Evolutionary conservation across 2,113 vertebrate genomes (phyloP), one percentile per base, ranked within the genome.

Genomic region (Phyllopteryx taeniolatus): DNA sequence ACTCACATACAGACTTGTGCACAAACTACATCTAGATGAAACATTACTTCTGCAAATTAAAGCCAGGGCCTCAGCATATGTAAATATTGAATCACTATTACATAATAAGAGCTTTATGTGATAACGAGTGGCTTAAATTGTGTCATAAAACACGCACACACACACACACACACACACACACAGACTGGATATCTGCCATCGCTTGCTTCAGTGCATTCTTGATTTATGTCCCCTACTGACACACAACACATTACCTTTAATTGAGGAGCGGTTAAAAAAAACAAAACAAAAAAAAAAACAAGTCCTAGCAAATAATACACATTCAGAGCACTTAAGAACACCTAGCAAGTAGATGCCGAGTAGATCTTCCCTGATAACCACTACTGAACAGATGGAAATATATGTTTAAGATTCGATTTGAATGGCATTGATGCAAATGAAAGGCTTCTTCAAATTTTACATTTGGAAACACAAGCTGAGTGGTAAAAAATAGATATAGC

Each of bases 61-160:
- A 75, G 62, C 7, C 13, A 42, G 64, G 61, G 77, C 8, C 9
- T 68, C 64, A 74, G 78, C 71, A 73, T 80, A 80, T 72, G 89
- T 84, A 90, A 92, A 93, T 93, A 93, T 93, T 91, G 85, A 87
- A 84, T 79, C 80, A 83, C 77, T 81, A 82, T 87, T 73, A 90
- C 81, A 89, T 83, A 85, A 90, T 71, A 69, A 83, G 51, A 82
- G 85, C 80, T 83, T 81, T 80, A 54, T 70, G 73, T 68, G 78
- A 90, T 89, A 90, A 86, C 83, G 81, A 78, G 83, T 74, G 83
- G 83, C 84, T 87, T 89, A 83, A 86, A 82, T 90, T 82, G 86
- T 80, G 83, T 82, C 85, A 86, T 89, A 91, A 90, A 89, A 85
- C 75, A 46, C 15, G n/a, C 75, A 79, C 70, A 72, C n/a, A 85